Evolutionary conservation across 1,140 invertebrate genomes (phyloP).

Genomic region (Choristoneura fumiferana): DNA sequence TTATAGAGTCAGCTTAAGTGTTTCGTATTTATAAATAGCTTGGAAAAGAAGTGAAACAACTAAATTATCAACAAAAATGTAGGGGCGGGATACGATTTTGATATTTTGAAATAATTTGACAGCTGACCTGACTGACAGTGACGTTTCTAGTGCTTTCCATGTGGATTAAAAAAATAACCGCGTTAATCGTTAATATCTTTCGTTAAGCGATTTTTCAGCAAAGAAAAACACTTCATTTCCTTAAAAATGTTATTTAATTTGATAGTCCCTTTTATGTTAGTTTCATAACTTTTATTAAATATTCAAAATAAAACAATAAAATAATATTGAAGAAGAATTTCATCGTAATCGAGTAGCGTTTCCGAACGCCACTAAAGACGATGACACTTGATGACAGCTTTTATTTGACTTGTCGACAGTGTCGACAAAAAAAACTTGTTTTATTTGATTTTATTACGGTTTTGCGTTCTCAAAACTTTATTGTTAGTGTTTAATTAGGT

Average conservation of each 20-base stretch:
- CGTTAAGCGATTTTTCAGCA: neutral
- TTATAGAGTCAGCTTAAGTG: conserved; percentile 24
- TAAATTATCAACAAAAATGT: conserved; percentile 23
- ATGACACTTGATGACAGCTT: conserved; percentile 5
- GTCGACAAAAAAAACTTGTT: no score
- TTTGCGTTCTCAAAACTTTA: neutral
- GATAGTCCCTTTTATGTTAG: no score
- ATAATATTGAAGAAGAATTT: neutral
- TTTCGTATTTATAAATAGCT: conserved; percentile 36
- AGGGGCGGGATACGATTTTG: conserved; percentile 19
- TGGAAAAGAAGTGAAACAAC: conserved; percentile 22
- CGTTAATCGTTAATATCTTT: conserved; percentile 7
- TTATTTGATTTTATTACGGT: neutral
- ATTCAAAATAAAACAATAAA: neutral
- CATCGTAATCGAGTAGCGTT: no score
- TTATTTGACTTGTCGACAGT: conserved; percentile 4
- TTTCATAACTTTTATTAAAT: no score
- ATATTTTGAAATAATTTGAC: conserved; percentile 16
- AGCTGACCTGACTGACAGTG: conserved; percentile 1
- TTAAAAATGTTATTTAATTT: no score
- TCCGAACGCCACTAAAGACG: neutral
- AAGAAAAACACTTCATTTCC: no score
- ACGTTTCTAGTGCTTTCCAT: neutral
- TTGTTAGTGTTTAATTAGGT: neutral
- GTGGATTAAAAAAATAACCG: neutral